Evolutionary conservation across 2,888 invertebrate species (phyloP), one percentile per base, ranked within the genome.

Genomic region (Pycnomerus fuliginosus): DNA sequence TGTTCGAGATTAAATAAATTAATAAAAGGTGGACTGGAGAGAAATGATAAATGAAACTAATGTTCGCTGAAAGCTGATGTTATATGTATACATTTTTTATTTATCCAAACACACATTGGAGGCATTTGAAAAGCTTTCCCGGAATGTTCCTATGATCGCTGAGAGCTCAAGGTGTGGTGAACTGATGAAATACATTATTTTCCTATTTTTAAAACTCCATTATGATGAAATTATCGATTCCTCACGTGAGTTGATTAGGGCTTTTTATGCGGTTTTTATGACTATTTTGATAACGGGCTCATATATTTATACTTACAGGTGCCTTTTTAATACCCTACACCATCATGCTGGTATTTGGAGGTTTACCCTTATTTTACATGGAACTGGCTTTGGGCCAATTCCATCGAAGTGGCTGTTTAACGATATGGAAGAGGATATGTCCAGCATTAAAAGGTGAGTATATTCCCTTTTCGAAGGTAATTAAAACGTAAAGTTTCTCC

Each of bases 271-370:
- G 27, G 25, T 22, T 35, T 14, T 34, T 34, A 34, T 29, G 14
- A 12, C 14, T 48, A n/a, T n/a, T n/a, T n/a, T n/a, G n/a, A n/a
- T n/a, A n/a, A n/a, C n/a, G n/a, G n/a, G n/a, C n/a, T n/a, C n/a
- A n/a, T n/a, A n/a, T n/a, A n/a, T n/a, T n/a, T 22, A 14, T 23
- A 56, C 43, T 70, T 74, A 3, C 74, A 91, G 91, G 95, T 60
- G 95, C 94, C 11, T 96, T 96, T 71, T 80, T 96, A 49, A 91
- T 96, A 55, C 95, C 95, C 0, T 96, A 95, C 76, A 83, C 87
- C 65, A 79, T 93, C 52, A 95, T 96, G 91, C 77, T 95, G 68
- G 75, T 94, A 53, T 89, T 95, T 61, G 94, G 93, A 3, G 95
- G 95, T 3, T 79, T 96, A 32, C 96, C 96, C 0, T 76, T 96